phyloP scores from a whole-genome alignment of 2,888 invertebrate species.

The Ophioninae sp. region DNA sequence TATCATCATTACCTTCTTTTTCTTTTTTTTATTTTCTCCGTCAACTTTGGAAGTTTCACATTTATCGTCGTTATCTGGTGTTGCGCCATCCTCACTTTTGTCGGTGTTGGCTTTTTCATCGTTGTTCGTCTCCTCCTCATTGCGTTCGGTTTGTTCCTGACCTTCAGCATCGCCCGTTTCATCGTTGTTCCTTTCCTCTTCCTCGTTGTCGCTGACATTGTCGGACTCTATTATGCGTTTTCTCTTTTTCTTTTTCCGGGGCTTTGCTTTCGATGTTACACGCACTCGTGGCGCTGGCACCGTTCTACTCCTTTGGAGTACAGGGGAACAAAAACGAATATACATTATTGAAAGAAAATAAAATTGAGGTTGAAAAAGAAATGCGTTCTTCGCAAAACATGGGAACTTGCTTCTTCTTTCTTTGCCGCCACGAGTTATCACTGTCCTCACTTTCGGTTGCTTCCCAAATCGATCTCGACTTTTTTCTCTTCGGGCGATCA shows the following conservation, averaged over 20 bases:
- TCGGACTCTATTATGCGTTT: slow-evolving; percentile 78
- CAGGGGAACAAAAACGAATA: not conserved
- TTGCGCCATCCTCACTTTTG: slow-evolving; percentile 11
- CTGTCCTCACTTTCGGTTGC: slow-evolving; percentile 85
- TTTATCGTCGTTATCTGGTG: slow-evolving; percentile 12
- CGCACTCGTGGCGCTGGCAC: slow-evolving; percentile 71
- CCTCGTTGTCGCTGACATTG: slow-evolving; percentile 80
- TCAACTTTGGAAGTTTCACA: slow-evolving; percentile 50
- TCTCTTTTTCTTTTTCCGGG: slow-evolving; percentile 81
- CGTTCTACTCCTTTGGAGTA: slow-evolving; percentile 72
- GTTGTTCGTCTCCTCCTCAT: slow-evolving; percentile 39
- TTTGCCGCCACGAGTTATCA: slow-evolving; percentile 83
- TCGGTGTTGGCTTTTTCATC: slow-evolving; percentile 15
- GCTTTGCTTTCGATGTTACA: slow-evolving; percentile 75
- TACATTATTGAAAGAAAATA: not conserved
- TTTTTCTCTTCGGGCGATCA: slow-evolving; percentile 83
- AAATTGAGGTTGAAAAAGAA: not conserved
- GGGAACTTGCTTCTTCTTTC: slow-evolving; percentile 80
- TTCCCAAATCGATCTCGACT: slow-evolving; percentile 84
- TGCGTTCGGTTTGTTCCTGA: slow-evolving; percentile 48
- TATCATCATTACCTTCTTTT: slow-evolving; percentile 65
- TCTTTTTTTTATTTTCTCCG: slow-evolving; percentile 53
- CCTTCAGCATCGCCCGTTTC: slow-evolving; percentile 7
- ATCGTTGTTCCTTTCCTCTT: slow-evolving; percentile 47
- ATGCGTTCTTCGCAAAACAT: not conserved